phyloP scores from a whole-genome alignment of 2,797 vertebrate species.

The Stomatorhinus walkeri region DNA sequence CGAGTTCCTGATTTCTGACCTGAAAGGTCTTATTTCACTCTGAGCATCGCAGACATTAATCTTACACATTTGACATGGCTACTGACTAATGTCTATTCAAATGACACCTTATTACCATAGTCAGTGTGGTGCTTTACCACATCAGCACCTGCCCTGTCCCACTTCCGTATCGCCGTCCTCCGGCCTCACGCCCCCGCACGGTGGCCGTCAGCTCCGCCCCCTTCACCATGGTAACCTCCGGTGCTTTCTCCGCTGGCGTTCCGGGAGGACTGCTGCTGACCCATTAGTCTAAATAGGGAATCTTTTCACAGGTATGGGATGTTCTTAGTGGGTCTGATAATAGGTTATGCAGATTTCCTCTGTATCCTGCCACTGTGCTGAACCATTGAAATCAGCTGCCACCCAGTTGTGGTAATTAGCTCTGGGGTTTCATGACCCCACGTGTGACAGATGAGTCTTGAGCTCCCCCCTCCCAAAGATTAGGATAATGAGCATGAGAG shows the following conservation, averaged over 20 bases:
- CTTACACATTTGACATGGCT: not conserved
- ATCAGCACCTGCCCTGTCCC: not conserved
- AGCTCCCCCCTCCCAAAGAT: not conserved
- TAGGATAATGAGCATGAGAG: slow-evolving; percentile 10
- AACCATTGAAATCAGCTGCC: not conserved
- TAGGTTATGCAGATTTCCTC: slow-evolving; percentile 10
- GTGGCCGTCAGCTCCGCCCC: not conserved
- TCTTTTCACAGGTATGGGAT: slow-evolving; percentile 18
- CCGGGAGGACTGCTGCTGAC: not conserved
- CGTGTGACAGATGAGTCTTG: not conserved
- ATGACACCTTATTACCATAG: not conserved
- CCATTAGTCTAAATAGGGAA: slow-evolving; percentile 17
- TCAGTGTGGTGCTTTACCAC: not conserved
- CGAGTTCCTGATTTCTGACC: not conserved
- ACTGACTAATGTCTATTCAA: not conserved
- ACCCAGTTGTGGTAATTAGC: slow-evolving; percentile 19
- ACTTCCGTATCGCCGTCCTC: not conserved
- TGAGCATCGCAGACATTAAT: not conserved
- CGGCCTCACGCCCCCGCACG: not conserved
- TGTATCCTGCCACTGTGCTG: not conserved
- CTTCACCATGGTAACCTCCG: not conserved
- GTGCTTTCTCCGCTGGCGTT: not conserved
- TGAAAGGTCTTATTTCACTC: not conserved
- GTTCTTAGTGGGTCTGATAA: slow-evolving; percentile 20
- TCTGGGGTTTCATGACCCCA: slow-evolving; percentile 18